A percentile compares a stretch with the other conserved stretches of the same genome.
Evolutionary conservation across 2,888 invertebrate genomes (phyloP).

Genomic region (Platycheirus rosarum): DNA sequence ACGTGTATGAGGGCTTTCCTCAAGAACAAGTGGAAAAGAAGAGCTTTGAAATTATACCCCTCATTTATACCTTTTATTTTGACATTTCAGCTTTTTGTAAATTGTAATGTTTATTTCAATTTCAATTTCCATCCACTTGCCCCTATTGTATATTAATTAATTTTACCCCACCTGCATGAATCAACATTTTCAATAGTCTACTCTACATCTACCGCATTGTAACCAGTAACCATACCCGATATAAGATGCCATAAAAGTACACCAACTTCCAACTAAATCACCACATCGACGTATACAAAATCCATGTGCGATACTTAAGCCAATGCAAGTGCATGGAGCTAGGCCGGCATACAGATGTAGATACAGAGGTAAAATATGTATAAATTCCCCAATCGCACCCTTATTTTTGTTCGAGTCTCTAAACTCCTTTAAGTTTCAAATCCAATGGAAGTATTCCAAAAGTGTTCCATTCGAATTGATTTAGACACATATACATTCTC

Average conservation of each 20-base stretch:
- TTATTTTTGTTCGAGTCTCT: conserved; percentile 40
- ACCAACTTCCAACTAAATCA: conserved; percentile 8
- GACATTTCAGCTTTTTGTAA: conserved; percentile 1
- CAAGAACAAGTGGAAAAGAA: too few species aligned
- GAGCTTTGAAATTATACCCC: too few species aligned
- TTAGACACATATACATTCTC: not conserved
- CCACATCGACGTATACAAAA: not conserved
- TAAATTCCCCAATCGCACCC: conserved; percentile 23
- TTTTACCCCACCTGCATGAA: conserved; percentile 6
- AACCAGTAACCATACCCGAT: conserved; percentile 26
- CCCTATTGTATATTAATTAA: not conserved
- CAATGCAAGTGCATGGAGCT: too few species aligned
- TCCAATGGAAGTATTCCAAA: not conserved
- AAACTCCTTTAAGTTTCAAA: conserved; percentile 11
- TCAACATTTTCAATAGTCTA: conserved; percentile 26
- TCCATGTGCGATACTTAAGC: not conserved
- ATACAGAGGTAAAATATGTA: conserved; percentile 31
- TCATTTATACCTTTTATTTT: conserved; percentile 14
- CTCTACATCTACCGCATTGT: conserved; percentile 45
- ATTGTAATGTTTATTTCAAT: too few species aligned
- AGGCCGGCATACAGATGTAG: conserved; percentile 4
- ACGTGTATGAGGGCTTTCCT: too few species aligned
- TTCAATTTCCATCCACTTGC: conserved; percentile 8
- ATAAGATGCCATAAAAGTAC: conserved; percentile 45
- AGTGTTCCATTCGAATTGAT: too few species aligned